Evolutionary conservation across 2,113 vertebrate genomes (phyloP), one percentile per base, ranked within the genome.

Genomic region (Spheniscus mendiculus): DNA sequence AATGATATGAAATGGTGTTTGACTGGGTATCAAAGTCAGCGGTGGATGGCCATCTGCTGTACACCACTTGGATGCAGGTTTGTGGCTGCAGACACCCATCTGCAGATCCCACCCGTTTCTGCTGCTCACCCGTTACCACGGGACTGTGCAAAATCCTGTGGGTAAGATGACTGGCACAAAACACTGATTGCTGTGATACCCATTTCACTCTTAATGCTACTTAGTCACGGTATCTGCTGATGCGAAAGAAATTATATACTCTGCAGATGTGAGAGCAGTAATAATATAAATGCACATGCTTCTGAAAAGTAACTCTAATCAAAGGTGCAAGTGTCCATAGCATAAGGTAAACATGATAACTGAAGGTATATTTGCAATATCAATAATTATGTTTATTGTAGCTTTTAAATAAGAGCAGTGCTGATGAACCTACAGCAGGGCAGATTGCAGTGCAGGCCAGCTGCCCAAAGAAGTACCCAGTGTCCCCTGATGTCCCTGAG

Each of bases 281-380:
- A 21, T 29, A 50, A 29, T 7, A 11, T 19, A 50, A 83, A 38
- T 30, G 18, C 21, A 11, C 30, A 32, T 1, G 1, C 20, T 77
- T 56, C 30, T 83, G 72, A 44, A 73, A 15, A 81, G 72, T 26
- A 55, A 2, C 21, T 44, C 8, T n/a, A 5, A 26, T 12, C 50
- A 69, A 58, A 58, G 73, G 26, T 4, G 1, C 32, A 34, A 4
- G 14, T 34, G 16, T 52, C 61, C 0, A 0, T 76, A 70, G 29
- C 18, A 11, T 42, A n/a, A 67, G 9, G 40, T 47, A 3, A 21
- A 25, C 0, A 1, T 59, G 56, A 40, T 52, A 74, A 55, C 23
- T 52, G 45, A 52, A 45, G 34, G 40, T 56, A 1, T 16, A 10
- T 77, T 83, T 86, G 21, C 38, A 52, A 11, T 17, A 18, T 27